Percentiles rank a stretch among this genome's conserved stretches.
Conservation (phyloP, 2,888 invertebrate genomes). For the Drosophila siamana region DNA sequence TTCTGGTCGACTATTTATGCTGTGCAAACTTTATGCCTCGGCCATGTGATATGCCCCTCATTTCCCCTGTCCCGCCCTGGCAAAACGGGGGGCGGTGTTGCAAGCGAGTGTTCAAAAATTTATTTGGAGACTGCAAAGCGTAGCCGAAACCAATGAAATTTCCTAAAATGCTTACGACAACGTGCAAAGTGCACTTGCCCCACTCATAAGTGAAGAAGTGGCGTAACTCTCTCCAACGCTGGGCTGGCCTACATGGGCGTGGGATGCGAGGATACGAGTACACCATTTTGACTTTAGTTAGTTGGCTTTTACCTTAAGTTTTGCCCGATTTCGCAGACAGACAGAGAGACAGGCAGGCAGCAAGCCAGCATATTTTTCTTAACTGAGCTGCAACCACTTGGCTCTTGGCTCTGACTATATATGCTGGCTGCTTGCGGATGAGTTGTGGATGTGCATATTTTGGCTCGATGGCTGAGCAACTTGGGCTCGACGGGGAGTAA, state of each 20-base stretch:
- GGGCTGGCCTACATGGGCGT: slow-evolving; percentile 7
- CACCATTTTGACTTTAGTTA: slow-evolving; percentile 64
- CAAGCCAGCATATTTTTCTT: slow-evolving; percentile 67
- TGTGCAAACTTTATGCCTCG: slow-evolving; percentile 53
- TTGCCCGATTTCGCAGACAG: slow-evolving; percentile 29
- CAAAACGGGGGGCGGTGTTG: neutral
- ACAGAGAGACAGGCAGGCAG: slow-evolving; percentile 9
- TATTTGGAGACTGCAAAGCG: slow-evolving; percentile 67
- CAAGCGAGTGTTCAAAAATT: slow-evolving; percentile 67
- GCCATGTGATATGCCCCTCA: slow-evolving; percentile 8
- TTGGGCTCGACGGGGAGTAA: slow-evolving; percentile 33
- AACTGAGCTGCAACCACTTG: slow-evolving; percentile 44
- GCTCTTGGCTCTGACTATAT: slow-evolving; percentile 35
- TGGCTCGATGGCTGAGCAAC: slow-evolving; percentile 44
- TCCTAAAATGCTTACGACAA: slow-evolving; percentile 74
- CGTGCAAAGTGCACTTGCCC: slow-evolving; percentile 75
- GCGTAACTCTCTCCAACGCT: neutral
- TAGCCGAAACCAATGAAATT: slow-evolving; percentile 78
- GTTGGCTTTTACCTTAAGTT: slow-evolving; percentile 73
- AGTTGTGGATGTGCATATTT: slow-evolving; percentile 60
- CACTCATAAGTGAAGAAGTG: slow-evolving; percentile 46
- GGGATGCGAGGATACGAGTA: slow-evolving; percentile 30
- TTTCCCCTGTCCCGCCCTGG: no score
- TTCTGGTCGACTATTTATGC: slow-evolving; percentile 69
- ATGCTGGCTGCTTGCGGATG: slow-evolving; percentile 18